A percentile compares a stretch with the other conserved stretches of the same genome.
Evolutionary conservation across 1,140 invertebrate genomes (phyloP).

Genomic region (Lerema accius): DNA sequence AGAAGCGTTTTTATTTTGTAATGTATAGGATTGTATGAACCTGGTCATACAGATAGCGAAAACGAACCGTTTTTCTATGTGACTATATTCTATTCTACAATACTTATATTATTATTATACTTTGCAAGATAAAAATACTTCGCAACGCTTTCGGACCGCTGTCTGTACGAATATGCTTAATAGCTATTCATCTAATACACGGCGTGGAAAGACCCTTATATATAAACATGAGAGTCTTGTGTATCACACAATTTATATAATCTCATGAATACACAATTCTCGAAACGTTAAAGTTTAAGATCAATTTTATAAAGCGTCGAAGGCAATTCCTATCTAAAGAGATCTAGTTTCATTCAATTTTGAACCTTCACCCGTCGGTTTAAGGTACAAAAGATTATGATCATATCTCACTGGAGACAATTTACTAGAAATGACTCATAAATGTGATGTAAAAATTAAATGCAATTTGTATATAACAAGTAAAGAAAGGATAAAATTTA

Average conservation of each 20-base stretch:
- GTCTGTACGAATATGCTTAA: too few relatives aligned
- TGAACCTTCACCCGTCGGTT: slow-evolving; percentile 25
- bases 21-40: too few relatives aligned
- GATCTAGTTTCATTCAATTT: slow-evolving; percentile 39
- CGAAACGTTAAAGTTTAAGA: neutral
- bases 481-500: neutral
- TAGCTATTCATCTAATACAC: too few relatives aligned
- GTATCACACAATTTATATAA: neutral
- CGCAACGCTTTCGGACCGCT: too few relatives aligned
- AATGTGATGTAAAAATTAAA: slow-evolving; percentile 14
- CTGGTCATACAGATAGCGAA: too few relatives aligned
- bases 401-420: slow-evolving; percentile 1
- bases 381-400: slow-evolving; percentile 33
- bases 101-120: too few relatives aligned
- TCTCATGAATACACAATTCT: neutral
- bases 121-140: too few relatives aligned
- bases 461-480: neutral
- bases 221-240: neutral
- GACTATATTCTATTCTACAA: too few relatives aligned
- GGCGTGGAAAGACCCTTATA: too few relatives aligned
- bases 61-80: too few relatives aligned
- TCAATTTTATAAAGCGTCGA: slow-evolving; percentile 1
- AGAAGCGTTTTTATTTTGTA: too few relatives aligned
- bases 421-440: slow-evolving; percentile 7
- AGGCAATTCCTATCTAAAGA: slow-evolving; percentile 47